These are phyloP conservation scores for Melanchra persicariae DNA, from an alignment of 2,888 invertebrate genomes.

Conservation along the genomic window DNA sequence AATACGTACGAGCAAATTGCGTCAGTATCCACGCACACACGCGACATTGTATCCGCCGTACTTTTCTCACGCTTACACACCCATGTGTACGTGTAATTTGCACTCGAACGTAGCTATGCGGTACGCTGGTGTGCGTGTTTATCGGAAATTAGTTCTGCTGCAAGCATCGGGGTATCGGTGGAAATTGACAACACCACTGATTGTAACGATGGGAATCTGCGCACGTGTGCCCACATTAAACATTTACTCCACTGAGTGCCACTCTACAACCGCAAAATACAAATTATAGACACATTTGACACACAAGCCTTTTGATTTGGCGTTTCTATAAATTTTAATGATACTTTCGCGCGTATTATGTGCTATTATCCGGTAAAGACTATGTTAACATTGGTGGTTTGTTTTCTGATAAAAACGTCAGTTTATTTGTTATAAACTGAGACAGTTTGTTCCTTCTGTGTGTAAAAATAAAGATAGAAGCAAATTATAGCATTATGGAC, in stretches of 20 bases:
- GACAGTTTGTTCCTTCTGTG: slow-evolving; percentile 55
- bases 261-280: slow-evolving; percentile 78
- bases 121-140: slow-evolving; percentile 81
- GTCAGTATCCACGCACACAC: slow-evolving; percentile 80
- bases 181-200: slow-evolving; percentile 86
- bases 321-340: slow-evolving; percentile 72
- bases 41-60: slow-evolving; percentile 83
- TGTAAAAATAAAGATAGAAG: slow-evolving; percentile 77
- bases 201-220: slow-evolving; percentile 84
- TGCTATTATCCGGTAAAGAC: slow-evolving; percentile 37
- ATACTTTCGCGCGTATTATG: slow-evolving; percentile 69
- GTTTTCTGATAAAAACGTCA: slow-evolving; percentile 31
- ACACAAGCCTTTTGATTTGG: slow-evolving; percentile 75
- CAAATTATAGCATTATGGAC: slow-evolving; percentile 82
- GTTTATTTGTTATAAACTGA: slow-evolving; percentile 46
- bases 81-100: slow-evolving; percentile 82
- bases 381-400: slow-evolving; percentile 29
- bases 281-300: slow-evolving; percentile 76
- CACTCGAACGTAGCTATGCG: slow-evolving; percentile 78
- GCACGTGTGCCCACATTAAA: slow-evolving; percentile 85
- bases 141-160: slow-evolving; percentile 89
- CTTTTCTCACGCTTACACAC: slow-evolving; percentile 90
- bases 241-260: slow-evolving; percentile 78
- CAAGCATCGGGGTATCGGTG: slow-evolving; percentile 82
- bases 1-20: slow-evolving; percentile 76